Evolutionary conservation across 2,888 invertebrate genomes (phyloP).

Genomic region (Crossocerus cetratus): DNA sequence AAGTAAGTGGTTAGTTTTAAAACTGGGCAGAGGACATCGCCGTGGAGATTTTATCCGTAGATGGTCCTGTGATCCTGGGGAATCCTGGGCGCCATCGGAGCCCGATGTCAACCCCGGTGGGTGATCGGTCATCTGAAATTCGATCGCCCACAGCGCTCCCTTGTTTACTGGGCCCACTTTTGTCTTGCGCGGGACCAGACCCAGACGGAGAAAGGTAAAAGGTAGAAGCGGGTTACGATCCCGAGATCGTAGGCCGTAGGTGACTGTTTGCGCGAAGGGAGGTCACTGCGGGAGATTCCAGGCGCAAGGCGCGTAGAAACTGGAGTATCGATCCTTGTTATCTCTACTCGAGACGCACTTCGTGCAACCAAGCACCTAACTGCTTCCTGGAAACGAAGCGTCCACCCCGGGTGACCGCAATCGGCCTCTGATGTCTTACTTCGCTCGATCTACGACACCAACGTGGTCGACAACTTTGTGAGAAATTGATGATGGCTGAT

Average conservation of each 20-base stretch:
- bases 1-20: no score
- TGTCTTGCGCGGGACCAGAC: constrained; percentile 47
- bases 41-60: constrained; percentile 40
- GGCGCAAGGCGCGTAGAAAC: constrained; percentile 21
- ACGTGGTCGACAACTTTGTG: no score
- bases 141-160: constrained; percentile 36
- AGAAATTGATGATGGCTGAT: neutral
- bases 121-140: constrained; percentile 55
- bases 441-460: neutral
- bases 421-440: constrained; percentile 24
- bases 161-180: constrained; percentile 38
- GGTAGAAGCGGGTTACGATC: constrained; percentile 13
- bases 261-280: constrained; percentile 8
- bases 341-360: constrained; percentile 1
- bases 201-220: constrained; percentile 15
- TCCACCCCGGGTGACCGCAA: neutral
- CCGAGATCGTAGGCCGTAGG: constrained; percentile 9
- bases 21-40: no score
- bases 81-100: constrained; percentile 20
- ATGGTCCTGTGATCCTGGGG: constrained; percentile 16
- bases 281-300: constrained; percentile 32
- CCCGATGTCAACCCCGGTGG: constrained; percentile 26
- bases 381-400: constrained; percentile 14
- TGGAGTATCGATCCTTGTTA: constrained; percentile 46
- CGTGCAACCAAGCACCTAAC: neutral